Percentiles rank a stretch among this genome's conserved stretches.
These are phyloP conservation scores for Falco rusticolus DNA, from an alignment of 2,797 vertebrate genomes.

Conservation along the genomic window DNA sequence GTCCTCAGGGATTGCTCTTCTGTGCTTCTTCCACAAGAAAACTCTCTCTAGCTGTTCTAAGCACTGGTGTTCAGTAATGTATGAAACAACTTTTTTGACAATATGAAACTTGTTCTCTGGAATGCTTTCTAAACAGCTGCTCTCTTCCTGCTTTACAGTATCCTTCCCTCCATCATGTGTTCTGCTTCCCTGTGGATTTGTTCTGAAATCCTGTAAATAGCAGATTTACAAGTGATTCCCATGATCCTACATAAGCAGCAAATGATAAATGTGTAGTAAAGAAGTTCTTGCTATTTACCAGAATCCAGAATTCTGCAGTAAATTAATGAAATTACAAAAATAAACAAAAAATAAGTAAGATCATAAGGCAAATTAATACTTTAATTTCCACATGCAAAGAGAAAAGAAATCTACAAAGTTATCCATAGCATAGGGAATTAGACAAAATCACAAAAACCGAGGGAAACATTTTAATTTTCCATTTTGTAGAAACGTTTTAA, in stretches of 20 bases:
- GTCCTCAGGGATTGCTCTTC: not conserved
- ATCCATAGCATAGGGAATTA: conserved; percentile 35
- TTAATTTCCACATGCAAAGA: conserved; percentile 21
- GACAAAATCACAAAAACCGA: conserved; percentile 46
- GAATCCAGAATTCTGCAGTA: conserved; percentile 14
- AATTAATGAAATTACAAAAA: conserved; percentile 5
- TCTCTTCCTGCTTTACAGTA: not conserved
- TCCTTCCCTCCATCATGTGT: not conserved
- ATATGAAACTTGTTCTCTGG: not conserved
- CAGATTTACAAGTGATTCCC: not conserved
- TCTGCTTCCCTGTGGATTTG: not conserved
- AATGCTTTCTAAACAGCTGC: not conserved
- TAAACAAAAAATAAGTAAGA: conserved; percentile 1
- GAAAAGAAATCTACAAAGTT: conserved; percentile 57
- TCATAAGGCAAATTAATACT: conserved; percentile 29
- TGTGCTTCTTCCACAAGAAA: not conserved
- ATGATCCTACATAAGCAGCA: not conserved
- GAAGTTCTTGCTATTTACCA: not conserved
- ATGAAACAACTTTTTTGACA: not conserved
- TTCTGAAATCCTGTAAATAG: not conserved
- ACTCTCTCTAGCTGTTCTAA: not conserved
- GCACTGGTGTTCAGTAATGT: not conserved
- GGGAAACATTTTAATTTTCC: conserved; percentile 49
- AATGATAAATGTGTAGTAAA: not conserved
- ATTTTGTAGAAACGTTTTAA: not conserved